A percentile compares a stretch with the other conserved stretches of the same genome.
Conservation (phyloP, 2,797 vertebrate genomes). For the Amniataba percoides region DNA sequence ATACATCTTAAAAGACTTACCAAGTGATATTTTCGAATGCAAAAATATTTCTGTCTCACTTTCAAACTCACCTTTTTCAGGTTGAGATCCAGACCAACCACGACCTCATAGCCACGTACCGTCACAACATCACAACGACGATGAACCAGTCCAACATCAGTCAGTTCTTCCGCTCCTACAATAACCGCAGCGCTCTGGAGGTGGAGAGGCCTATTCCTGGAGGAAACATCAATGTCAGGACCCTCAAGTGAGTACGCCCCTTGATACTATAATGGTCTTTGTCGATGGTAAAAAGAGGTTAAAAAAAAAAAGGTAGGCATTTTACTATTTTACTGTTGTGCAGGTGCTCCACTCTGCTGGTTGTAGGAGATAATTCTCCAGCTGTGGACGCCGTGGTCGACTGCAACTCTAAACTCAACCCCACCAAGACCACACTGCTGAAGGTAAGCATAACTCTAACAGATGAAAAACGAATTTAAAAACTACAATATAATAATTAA, state of each 20-base stretch:
- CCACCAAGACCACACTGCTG: slow-evolving; percentile 93
- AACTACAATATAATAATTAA: not conserved
- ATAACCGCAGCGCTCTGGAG: slow-evolving; percentile 90
- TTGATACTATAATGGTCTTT: no score
- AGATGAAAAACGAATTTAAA: not conserved
- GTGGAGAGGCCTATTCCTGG: slow-evolving; percentile 91
- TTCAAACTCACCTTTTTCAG: slow-evolving; percentile 76
- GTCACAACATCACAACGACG: slow-evolving; percentile 90
- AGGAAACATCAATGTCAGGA: slow-evolving; percentile 81
- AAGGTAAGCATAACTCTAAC: slow-evolving; percentile 85
- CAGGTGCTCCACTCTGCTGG: slow-evolving; percentile 91
- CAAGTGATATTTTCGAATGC: no score
- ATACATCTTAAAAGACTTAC: not conserved
- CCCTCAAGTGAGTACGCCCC: slow-evolving; percentile 89
- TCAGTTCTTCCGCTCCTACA: slow-evolving; percentile 93
- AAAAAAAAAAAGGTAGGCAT: not conserved
- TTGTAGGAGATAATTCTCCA: slow-evolving; percentile 94
- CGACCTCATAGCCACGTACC: slow-evolving; percentile 92
- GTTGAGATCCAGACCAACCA: slow-evolving; percentile 93
- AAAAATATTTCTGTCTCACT: not conserved
- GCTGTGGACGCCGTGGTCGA: slow-evolving; percentile 95
- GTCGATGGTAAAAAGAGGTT: no score
- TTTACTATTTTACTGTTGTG: slow-evolving; percentile 15
- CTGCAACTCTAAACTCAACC: slow-evolving; percentile 95
- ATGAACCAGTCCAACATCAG: slow-evolving; percentile 93